phyloP scores from a whole-genome alignment of 2,113 vertebrate species.

The Micronycteris hirsuta region DNA sequence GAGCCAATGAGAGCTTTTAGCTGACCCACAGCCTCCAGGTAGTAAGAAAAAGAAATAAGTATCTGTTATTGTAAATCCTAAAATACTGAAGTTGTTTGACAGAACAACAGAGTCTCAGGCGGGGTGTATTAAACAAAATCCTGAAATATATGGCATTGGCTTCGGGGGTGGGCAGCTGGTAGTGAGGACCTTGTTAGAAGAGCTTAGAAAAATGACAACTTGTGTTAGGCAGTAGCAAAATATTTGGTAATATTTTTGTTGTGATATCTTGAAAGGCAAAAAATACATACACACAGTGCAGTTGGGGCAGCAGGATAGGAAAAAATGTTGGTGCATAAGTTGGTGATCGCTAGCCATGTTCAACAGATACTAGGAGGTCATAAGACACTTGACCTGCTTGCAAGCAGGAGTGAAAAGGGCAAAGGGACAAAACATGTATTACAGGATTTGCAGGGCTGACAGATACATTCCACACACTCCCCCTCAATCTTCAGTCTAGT shows the following conservation, averaged over 20 bases:
- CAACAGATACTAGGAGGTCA: not conserved
- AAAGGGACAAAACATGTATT: not conserved
- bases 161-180: not conserved
- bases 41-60: not conserved
- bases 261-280: not conserved
- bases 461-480: not conserved
- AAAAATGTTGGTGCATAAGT: not conserved
- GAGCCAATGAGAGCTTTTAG: not conserved
- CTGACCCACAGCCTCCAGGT: not conserved
- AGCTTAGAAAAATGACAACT: not conserved
- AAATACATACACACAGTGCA: not conserved
- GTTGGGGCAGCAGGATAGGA: not conserved
- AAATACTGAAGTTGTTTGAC: not conserved
- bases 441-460: not conserved
- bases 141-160: not conserved
- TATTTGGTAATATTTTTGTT: not conserved
- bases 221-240: not conserved
- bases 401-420: not conserved
- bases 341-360: not conserved
- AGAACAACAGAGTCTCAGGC: not conserved
- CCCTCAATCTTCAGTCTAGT: not conserved
- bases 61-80: not conserved
- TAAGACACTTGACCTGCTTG: not conserved
- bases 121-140: not conserved
- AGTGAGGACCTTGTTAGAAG: not conserved